phyloP scores from a whole-genome alignment of 1,140 invertebrate species.

The Lordiphosa mommai region DNA sequence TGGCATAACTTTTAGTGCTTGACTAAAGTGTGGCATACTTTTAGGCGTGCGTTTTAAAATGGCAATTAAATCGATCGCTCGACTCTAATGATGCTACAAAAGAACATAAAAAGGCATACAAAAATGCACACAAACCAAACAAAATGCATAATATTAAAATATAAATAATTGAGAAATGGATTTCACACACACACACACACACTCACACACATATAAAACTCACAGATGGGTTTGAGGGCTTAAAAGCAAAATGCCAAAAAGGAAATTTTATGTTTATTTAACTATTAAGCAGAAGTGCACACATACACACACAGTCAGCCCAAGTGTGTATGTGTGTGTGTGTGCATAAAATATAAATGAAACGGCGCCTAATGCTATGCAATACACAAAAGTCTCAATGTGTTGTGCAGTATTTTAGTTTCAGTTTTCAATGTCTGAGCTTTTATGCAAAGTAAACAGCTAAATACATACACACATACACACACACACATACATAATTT shows the following conservation, averaged over 20 bases:
- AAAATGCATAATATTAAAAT: background rate
- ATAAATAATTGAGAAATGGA: constrained; percentile 5
- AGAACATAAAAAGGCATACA: too few species aligned
- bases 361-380: constrained; percentile 67
- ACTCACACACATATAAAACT: background rate
- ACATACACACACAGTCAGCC: constrained; percentile 41
- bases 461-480: constrained; percentile 9
- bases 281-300: constrained; percentile 69
- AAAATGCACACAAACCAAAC: background rate
- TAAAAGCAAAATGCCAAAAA: constrained; percentile 41
- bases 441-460: constrained; percentile 72
- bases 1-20: background rate
- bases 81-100: background rate
- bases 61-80: background rate
- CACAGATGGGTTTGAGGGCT: background rate
- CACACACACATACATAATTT: constrained; percentile 23
- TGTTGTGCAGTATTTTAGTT: constrained; percentile 76
- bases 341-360: constrained; percentile 76
- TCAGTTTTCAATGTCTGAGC: constrained; percentile 75
- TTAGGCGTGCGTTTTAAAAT: background rate
- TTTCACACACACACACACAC: background rate
- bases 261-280: constrained; percentile 72
- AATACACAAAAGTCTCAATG: constrained; percentile 68
- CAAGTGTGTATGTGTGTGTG: constrained; percentile 32
- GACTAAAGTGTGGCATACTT: constrained; percentile 18